A percentile compares a stretch with the other conserved stretches of the same genome.
Conservation (phyloP, 2,888 invertebrate genomes). For the Mimas tiliae region DNA sequence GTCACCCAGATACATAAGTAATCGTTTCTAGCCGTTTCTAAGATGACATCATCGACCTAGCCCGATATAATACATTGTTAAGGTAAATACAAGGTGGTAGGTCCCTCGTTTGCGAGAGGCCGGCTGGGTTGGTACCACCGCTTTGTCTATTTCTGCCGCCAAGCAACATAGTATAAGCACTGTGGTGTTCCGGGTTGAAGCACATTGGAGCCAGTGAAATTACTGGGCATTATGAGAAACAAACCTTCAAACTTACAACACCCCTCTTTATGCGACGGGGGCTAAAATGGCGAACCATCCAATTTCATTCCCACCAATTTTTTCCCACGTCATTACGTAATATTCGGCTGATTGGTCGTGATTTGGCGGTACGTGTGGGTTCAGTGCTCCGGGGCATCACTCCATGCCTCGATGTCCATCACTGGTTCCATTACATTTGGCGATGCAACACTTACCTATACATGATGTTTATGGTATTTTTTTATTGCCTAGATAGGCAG, state of each 20-base stretch:
- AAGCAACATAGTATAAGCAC: too few relatives aligned
- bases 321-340: background rate
- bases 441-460: background rate
- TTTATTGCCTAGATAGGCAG: too few relatives aligned
- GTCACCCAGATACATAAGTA: background rate
- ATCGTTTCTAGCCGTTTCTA: background rate
- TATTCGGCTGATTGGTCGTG: background rate
- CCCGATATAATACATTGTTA: background rate
- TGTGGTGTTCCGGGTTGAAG: too few relatives aligned
- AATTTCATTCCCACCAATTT: background rate
- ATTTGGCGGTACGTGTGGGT: constrained; percentile 2
- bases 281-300: background rate
- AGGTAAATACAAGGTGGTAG: too few relatives aligned
- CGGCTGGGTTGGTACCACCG: too few relatives aligned
- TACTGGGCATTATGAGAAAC: too few relatives aligned
- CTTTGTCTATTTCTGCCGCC: too few relatives aligned
- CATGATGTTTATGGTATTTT: background rate
- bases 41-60: background rate
- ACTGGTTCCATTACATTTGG: background rate
- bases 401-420: constrained; percentile 13
- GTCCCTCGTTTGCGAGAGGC: too few relatives aligned
- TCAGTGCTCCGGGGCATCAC: constrained; percentile 12
- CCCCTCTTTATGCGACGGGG: too few relatives aligned
- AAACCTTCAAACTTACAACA: too few relatives aligned
- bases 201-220: too few relatives aligned